A percentile compares a stretch with the other conserved stretches of the same genome.
Evolutionary conservation across 2,888 invertebrate genomes (phyloP).

Genomic region (Eristalinus sepulchralis): DNA sequence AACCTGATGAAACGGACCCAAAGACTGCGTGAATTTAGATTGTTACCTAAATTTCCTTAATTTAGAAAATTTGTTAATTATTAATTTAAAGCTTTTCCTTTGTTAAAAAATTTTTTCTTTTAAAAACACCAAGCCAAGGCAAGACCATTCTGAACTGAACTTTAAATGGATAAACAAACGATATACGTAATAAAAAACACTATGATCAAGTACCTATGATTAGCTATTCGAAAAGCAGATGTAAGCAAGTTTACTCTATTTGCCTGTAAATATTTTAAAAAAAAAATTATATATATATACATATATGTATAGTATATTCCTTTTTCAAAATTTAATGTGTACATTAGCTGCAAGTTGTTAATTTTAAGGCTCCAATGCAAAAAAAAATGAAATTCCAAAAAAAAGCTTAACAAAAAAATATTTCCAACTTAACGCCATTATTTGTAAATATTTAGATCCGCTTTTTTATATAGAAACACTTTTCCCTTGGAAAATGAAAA

Average conservation of each 20-base stretch:
- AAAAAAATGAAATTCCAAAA: slow-evolving; percentile 4
- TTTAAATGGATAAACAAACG: slow-evolving; percentile 68
- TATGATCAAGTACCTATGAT: slow-evolving; percentile 71
- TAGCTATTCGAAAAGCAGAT: slow-evolving; percentile 58
- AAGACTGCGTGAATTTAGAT: too few relatives aligned
- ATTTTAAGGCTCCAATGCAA: slow-evolving; percentile 30
- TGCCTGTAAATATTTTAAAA: slow-evolving; percentile 74
- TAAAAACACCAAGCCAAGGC: slow-evolving; percentile 25
- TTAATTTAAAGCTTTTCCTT: neutral
- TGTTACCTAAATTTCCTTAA: too few relatives aligned
- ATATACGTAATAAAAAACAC: slow-evolving; percentile 74
- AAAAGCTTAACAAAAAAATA: slow-evolving; percentile 17
- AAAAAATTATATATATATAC: slow-evolving; percentile 59
- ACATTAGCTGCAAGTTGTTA: slow-evolving; percentile 48
- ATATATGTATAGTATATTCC: slow-evolving; percentile 27
- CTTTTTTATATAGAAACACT: slow-evolving; percentile 45
- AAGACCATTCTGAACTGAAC: slow-evolving; percentile 57
- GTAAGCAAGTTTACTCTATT: slow-evolving; percentile 44
- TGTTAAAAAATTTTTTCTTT: neutral
- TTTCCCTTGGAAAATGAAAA: slow-evolving; percentile 54
- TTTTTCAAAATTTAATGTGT: slow-evolving; percentile 51
- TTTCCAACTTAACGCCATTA: slow-evolving; percentile 33
- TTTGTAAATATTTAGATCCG: slow-evolving; percentile 62
- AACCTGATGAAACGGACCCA: too few relatives aligned
- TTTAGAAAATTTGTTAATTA: too few relatives aligned